These are phyloP conservation scores for Neolamprologus multifasciatus DNA, from an alignment of 2,797 vertebrate species.

Conservation along the genomic window DNA sequence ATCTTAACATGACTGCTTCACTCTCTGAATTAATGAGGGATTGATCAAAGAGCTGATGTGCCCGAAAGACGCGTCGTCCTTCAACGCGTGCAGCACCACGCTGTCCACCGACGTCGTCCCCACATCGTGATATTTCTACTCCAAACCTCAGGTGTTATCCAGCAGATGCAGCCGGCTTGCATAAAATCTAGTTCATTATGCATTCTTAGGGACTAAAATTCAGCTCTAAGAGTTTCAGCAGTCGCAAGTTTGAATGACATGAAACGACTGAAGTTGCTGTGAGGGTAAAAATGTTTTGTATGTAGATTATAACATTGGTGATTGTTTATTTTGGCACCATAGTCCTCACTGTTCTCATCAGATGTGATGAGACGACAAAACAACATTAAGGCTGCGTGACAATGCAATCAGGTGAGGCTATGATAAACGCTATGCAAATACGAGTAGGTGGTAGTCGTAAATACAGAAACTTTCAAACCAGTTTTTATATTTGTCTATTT, in stretches of 20 bases:
- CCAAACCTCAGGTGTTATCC: neutral
- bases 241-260: neutral
- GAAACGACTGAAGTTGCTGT: neutral
- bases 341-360: neutral
- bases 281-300: neutral
- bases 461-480: neutral
- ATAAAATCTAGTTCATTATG: neutral
- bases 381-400: neutral
- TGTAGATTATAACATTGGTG: neutral
- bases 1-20: neutral
- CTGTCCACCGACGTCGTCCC: neutral
- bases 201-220: neutral
- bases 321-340: neutral
- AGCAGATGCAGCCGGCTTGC: neutral
- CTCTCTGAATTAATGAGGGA: constrained; percentile 24
- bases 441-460: neutral
- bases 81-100: neutral
- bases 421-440: constrained; percentile 1
- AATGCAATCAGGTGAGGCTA: constrained; percentile 23
- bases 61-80: neutral
- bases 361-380: neutral
- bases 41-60: constrained; percentile 30
- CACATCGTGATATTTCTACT: neutral
- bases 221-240: neutral
- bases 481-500: neutral